These are phyloP conservation scores for Huso huso DNA, from an alignment of 2,797 vertebrate genomes.

Conservation along the genomic window DNA sequence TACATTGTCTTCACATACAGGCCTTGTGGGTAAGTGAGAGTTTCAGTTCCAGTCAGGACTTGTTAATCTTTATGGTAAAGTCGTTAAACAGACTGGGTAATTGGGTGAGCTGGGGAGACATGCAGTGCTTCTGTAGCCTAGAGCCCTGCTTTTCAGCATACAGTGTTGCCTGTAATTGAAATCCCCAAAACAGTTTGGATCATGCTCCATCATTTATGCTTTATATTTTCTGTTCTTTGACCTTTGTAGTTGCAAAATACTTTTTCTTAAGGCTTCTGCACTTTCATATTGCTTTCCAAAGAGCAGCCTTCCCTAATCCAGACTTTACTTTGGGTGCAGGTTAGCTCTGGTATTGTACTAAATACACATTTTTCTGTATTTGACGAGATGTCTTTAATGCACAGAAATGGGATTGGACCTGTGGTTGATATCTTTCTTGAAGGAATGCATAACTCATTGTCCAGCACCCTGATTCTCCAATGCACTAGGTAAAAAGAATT, in stretches of 20 bases:
- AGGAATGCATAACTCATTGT: too few species aligned
- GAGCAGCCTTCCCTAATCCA: constrained; percentile 4
- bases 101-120: too few species aligned
- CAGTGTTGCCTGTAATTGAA: neutral
- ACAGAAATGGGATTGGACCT: neutral
- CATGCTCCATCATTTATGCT: neutral
- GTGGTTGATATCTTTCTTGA: too few species aligned
- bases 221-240: neutral
- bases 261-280: neutral
- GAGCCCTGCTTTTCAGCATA: constrained; percentile 9
- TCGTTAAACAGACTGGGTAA: too few species aligned
- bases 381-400: neutral
- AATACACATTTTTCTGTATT: neutral
- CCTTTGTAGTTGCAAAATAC: too few species aligned
- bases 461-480: too few species aligned
- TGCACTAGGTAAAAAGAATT: too few species aligned
- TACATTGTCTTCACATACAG: constrained; percentile 97
- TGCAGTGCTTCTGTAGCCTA: neutral
- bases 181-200: neutral
- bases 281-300: neutral
- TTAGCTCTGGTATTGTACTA: neutral
- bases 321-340: constrained; percentile 1
- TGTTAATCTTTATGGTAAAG: too few species aligned
- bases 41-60: neutral
- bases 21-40: constrained; percentile 81